Conservation (phyloP, 2,113 vertebrate genomes). For the Saguinus imperator region DNA sequence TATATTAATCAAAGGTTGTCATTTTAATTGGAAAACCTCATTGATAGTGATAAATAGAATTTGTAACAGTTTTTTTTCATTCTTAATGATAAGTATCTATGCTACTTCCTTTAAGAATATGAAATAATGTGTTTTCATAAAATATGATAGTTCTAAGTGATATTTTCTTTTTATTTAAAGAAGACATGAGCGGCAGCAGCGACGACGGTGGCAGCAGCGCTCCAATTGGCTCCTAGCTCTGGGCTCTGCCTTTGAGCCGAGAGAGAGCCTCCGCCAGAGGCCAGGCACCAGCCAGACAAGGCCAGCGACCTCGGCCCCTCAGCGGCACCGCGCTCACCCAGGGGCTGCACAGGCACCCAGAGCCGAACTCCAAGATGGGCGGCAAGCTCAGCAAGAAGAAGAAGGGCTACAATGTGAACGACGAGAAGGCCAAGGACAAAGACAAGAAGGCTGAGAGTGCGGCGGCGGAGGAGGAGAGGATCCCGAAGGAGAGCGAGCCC, state of each 20-base stretch:
- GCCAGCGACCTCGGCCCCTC: too few relatives aligned
- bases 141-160: not conserved
- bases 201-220: too few relatives aligned
- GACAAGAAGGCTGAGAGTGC: constrained; percentile 96
- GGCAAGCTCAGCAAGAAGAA: constrained; percentile 99
- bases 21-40: constrained; percentile 70
- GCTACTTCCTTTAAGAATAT: constrained; percentile 49
- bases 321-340: too few relatives aligned
- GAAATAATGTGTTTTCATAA: not conserved
- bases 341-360: too few relatives aligned
- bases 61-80: constrained; percentile 56
- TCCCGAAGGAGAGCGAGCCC: constrained; percentile 88
- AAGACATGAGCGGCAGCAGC: not conserved
- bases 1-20: constrained; percentile 54
- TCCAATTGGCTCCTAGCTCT: too few relatives aligned
- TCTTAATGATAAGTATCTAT: constrained; percentile 62
- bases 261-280: too few relatives aligned
- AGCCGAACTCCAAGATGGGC: constrained; percentile 95
- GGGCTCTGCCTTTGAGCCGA: too few relatives aligned
- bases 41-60: constrained; percentile 68
- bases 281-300: too few relatives aligned
- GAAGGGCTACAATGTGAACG: constrained; percentile 99
- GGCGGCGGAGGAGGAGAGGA: constrained; percentile 91
- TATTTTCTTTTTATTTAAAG: constrained; percentile 59
- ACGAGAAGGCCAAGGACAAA: constrained; percentile 98